Conservation (phyloP, 2,113 vertebrate genomes). For the Patagioenas fasciata region DNA sequence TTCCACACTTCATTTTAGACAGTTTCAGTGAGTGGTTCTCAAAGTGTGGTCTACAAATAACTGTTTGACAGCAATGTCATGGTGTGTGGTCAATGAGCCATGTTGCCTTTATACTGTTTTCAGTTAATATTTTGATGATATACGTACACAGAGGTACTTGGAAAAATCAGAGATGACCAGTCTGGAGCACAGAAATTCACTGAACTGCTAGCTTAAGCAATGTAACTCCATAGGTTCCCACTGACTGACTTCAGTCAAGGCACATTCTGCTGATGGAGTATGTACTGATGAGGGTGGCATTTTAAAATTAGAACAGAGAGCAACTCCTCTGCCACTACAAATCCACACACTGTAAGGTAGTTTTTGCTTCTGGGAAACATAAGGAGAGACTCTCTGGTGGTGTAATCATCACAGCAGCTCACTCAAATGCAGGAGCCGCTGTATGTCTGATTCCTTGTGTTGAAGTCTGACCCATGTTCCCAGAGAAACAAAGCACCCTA, state of each 20-base stretch:
- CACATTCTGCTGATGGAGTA: background rate
- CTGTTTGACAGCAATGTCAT: constrained; percentile 29
- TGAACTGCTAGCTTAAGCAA: background rate
- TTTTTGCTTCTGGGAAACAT: background rate
- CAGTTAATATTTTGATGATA: constrained; percentile 59
- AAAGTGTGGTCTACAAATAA: constrained; percentile 49
- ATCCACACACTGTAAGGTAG: background rate
- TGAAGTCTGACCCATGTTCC: background rate
- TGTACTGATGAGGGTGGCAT: background rate
- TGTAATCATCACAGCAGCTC: background rate
- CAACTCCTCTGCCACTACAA: background rate
- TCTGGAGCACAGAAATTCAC: background rate
- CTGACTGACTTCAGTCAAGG: background rate
- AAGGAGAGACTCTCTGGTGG: background rate
- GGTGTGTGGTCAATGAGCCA: constrained; percentile 34
- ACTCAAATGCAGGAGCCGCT: background rate
- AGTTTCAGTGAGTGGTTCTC: constrained; percentile 48
- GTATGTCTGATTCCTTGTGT: background rate
- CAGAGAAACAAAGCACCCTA: background rate
- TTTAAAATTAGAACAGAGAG: constrained; percentile 31
- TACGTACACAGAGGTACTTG: background rate
- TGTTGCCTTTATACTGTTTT: constrained; percentile 40
- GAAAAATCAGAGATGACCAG: constrained; percentile 15
- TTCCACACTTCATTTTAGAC: constrained; percentile 57
- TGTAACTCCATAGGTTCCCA: background rate